phyloP scores from a whole-genome alignment of 2,113 vertebrate genomes.

The Spilogale gracilis region DNA sequence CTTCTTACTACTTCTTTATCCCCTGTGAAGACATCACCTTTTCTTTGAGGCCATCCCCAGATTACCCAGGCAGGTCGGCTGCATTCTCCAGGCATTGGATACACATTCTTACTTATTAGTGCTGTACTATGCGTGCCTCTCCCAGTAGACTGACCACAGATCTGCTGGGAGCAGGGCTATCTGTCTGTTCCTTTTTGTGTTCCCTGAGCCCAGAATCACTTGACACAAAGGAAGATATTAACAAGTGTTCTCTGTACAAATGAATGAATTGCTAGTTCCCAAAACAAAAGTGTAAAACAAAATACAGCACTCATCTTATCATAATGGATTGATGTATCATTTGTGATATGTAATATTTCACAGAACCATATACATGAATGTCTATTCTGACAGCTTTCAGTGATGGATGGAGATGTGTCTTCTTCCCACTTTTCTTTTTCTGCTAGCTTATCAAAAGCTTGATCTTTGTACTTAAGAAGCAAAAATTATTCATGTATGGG shows the following conservation, averaged over 20 bases:
- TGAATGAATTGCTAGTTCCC: slow-evolving; percentile 20
- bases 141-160: background rate
- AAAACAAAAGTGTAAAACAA: background rate
- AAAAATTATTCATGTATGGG: slow-evolving; percentile 7
- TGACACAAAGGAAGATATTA: background rate
- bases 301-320: background rate
- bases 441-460: slow-evolving; percentile 23
- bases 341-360: background rate
- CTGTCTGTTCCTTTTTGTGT: background rate
- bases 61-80: background rate
- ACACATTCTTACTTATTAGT: background rate
- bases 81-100: background rate
- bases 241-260: background rate
- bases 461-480: slow-evolving; percentile 37
- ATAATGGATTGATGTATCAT: background rate
- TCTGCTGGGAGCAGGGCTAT: background rate
- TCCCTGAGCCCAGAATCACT: slow-evolving; percentile 15
- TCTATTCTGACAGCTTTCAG: background rate
- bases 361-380: background rate
- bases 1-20: background rate
- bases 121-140: background rate
- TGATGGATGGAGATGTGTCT: background rate
- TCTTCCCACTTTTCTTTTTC: background rate
- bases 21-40: background rate
- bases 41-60: background rate